These are phyloP conservation scores for Bryconaethiops microstoma DNA, from an alignment of 2,797 vertebrate genomes.

Conservation along the genomic window DNA sequence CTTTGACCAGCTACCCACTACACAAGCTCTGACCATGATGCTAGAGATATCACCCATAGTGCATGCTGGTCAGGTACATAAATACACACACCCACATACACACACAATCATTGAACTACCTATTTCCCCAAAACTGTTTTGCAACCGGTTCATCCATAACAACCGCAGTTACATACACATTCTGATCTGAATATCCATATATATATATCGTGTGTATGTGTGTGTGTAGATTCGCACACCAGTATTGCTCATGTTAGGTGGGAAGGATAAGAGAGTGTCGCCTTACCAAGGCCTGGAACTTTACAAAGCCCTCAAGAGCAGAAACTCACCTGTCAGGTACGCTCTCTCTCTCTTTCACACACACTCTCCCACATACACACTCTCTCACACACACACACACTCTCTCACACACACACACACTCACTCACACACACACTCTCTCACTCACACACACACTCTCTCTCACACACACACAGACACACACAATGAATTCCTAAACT, in stretches of 20 bases:
- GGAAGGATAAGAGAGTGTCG: slow-evolving; percentile 79
- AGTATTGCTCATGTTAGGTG: slow-evolving; percentile 82
- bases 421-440: background rate
- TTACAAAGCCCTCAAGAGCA: slow-evolving; percentile 81
- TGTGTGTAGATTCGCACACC: slow-evolving; percentile 76
- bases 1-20: slow-evolving; percentile 75
- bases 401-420: too few species aligned
- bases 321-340: slow-evolving; percentile 75
- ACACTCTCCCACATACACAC: background rate
- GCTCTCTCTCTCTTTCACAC: slow-evolving; percentile 1
- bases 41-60: slow-evolving; percentile 80
- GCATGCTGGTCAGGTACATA: slow-evolving; percentile 75
- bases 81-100: background rate
- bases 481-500: too few species aligned
- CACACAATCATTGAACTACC: background rate
- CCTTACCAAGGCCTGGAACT: slow-evolving; percentile 85
- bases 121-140: background rate
- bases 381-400: background rate
- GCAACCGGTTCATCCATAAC: too few species aligned
- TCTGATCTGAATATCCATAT: background rate
- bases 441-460: too few species aligned
- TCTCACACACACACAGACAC: too few species aligned
- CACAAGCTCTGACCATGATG: slow-evolving; percentile 78
- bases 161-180: background rate
- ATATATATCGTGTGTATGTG: background rate